These are phyloP conservation scores for Drosophila glabriapex DNA, from an alignment of 2,888 invertebrate genomes.

Conservation along the genomic window DNA sequence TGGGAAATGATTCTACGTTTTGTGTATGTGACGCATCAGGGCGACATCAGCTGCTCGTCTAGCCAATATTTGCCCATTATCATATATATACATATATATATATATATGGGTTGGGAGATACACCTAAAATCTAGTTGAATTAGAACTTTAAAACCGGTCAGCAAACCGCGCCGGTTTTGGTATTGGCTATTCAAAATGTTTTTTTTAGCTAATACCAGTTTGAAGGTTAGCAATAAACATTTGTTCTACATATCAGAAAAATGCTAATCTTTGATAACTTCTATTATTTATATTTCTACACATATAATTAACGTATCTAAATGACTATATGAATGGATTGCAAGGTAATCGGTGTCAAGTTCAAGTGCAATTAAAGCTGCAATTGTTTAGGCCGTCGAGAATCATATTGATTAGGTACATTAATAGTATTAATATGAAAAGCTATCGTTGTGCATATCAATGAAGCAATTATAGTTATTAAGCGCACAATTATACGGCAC, in stretches of 20 bases:
- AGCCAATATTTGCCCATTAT: conserved; percentile 2
- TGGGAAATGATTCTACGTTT: conserved; percentile 44
- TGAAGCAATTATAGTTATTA: conserved; percentile 61
- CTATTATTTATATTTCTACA: not conserved
- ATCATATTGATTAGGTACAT: conserved; percentile 6
- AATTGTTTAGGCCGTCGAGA: conserved; percentile 10
- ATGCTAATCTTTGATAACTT: not conserved
- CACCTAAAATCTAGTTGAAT: conserved; percentile 10
- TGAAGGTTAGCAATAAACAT: conserved; percentile 24
- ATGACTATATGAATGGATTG: not conserved
- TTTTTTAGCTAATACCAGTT: conserved; percentile 8
- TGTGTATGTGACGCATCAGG: conserved; percentile 29
- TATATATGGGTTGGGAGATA: not conserved
- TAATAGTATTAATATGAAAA: not conserved
- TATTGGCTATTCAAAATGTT: not conserved
- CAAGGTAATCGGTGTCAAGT: conserved; percentile 24
- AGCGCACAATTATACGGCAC: conserved; percentile 40
- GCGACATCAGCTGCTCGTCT: conserved; percentile 34
- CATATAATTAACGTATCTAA: not conserved
- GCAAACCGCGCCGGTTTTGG: conserved; percentile 11
- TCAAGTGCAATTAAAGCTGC: conserved; percentile 27
- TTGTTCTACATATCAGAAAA: conserved; percentile 4
- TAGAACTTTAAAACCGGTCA: conserved; percentile 55
- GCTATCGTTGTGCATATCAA: conserved; percentile 58
- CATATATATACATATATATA: not conserved